phyloP scores from a whole-genome alignment of 2,797 vertebrate species.

The Dendrocincla tyrannina region DNA sequence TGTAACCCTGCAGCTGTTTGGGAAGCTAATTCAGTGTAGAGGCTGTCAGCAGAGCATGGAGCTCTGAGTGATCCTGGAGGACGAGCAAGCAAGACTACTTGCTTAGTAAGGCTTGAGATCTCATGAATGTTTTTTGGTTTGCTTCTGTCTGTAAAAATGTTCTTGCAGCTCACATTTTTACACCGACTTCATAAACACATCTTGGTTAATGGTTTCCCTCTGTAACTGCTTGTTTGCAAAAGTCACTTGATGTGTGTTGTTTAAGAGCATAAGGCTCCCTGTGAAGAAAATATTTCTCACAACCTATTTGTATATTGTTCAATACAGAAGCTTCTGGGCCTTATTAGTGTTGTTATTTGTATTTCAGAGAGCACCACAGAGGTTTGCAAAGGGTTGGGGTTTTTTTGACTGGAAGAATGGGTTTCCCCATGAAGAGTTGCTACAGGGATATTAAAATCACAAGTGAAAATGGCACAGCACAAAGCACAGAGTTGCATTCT shows the following conservation, averaged over 20 bases:
- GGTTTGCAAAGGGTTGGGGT: neutral
- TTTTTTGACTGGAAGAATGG: neutral
- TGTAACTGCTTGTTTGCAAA: neutral
- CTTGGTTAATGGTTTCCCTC: neutral
- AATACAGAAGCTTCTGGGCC: neutral
- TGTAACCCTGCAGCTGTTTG: neutral
- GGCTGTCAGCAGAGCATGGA: neutral
- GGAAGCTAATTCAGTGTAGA: neutral
- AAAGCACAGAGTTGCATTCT: neutral
- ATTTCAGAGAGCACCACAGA: constrained; percentile 2
- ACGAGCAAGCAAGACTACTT: neutral
- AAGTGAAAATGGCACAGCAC: neutral
- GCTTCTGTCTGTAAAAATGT: neutral
- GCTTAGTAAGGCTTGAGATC: neutral
- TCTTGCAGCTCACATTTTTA: neutral
- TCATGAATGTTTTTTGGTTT: neutral
- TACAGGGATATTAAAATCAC: neutral
- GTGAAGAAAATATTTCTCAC: neutral
- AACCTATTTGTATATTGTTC: neutral
- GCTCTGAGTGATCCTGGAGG: neutral
- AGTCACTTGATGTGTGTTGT: neutral
- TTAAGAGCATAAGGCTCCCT: neutral
- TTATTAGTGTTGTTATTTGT: constrained; percentile 16
- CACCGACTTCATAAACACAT: neutral
- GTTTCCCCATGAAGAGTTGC: neutral